These are phyloP conservation scores for Euproctis similis DNA, from an alignment of 2,888 invertebrate genomes.

Conservation along the genomic window DNA sequence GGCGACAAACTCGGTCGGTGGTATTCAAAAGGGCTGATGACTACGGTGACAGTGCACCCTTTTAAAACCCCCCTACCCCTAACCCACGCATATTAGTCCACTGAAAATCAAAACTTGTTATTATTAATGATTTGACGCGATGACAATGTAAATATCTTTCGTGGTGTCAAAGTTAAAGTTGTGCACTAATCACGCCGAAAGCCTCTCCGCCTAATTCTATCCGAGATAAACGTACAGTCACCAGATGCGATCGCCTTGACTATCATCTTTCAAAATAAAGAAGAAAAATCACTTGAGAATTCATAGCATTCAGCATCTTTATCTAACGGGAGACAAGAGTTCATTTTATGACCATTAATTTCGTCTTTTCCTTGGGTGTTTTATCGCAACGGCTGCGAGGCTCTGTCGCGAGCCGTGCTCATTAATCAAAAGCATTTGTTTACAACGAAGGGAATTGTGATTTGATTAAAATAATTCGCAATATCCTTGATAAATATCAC, in stretches of 20 bases:
- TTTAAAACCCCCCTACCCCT: conserved; percentile 60
- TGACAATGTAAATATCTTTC: conserved; percentile 72
- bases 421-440: conserved; percentile 77
- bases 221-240: conserved; percentile 64
- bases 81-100: conserved; percentile 71
- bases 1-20: conserved; percentile 69
- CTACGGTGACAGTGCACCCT: conserved; percentile 61
- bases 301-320: conserved; percentile 71
- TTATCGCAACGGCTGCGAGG: conserved; percentile 71
- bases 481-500: conserved; percentile 77
- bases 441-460: conserved; percentile 76
- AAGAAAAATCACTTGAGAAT: conserved; percentile 72
- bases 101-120: conserved; percentile 72
- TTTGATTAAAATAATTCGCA: conserved; percentile 77
- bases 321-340: conserved; percentile 73
- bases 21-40: conserved; percentile 60
- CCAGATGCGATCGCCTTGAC: conserved; percentile 64
- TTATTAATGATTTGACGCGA: conserved; percentile 70
- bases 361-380: conserved; percentile 72
- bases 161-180: conserved; percentile 46
- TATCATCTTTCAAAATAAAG: conserved; percentile 64
- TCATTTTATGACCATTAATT: conserved; percentile 77
- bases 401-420: conserved; percentile 75
- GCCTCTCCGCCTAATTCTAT: conserved; percentile 47
- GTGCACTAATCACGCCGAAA: conserved; percentile 56